Conservation (phyloP, 1,140 invertebrate species). For the Yoshiicerus persimilis region DNA sequence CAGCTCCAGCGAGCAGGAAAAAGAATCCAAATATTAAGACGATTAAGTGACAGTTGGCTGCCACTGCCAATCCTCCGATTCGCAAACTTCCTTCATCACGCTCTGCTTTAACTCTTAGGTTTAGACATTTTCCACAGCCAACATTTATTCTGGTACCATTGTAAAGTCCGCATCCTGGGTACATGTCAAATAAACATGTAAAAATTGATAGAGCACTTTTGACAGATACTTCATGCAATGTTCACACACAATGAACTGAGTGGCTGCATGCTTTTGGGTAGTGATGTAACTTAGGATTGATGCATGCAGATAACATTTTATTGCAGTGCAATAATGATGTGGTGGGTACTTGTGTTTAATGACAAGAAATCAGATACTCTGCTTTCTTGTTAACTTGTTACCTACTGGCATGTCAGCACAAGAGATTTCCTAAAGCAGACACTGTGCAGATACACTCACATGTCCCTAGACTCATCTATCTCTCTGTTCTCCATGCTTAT, state of each 20-base stretch:
- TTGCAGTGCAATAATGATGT: neutral
- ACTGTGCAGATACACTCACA: neutral
- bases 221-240: neutral
- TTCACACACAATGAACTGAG: neutral
- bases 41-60: constrained; percentile 49
- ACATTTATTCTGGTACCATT: constrained; percentile 36
- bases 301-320: neutral
- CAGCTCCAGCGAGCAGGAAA: constrained; percentile 49
- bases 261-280: neutral
- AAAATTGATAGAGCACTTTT: neutral
- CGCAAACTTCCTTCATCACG: constrained; percentile 48
- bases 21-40: constrained; percentile 50
- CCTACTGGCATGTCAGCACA: neutral
- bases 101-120: constrained; percentile 37
- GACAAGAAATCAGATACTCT: neutral
- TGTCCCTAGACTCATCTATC: neutral
- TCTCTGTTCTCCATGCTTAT: too few relatives aligned
- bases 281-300: neutral
- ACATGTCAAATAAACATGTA: neutral
- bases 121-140: constrained; percentile 37
- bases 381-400: neutral
- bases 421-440: neutral
- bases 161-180: neutral
- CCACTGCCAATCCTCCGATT: constrained; percentile 48
- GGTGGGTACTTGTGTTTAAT: neutral